Evolutionary conservation across 1,140 invertebrate genomes (phyloP), one percentile per base, ranked within the genome.

Genomic region (Orchesella cincta): DNA sequence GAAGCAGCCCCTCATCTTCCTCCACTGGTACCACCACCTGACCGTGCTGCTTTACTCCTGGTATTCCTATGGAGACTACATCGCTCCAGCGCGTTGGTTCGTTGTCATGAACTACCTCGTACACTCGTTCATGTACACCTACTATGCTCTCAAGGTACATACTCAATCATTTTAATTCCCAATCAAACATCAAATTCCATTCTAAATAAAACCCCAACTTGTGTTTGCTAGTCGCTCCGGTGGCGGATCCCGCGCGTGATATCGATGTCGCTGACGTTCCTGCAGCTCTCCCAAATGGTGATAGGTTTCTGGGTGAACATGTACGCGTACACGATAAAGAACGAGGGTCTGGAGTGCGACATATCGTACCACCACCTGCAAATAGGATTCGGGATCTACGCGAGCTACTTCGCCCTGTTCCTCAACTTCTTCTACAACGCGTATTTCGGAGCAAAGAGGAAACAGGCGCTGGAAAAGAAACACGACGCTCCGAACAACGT

Each of bases 51-150:
- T 98, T 29, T 99, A 98, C 87, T 93, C 94, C 1, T 99, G 97
- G 97, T 98, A 97, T 87, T 96, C 94, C 3, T 98, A 98, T 86
- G 93, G 93, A 18, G 95, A 98, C 85, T 96, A 97, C 87, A 97
- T 95, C 18, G 93, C 96, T n/a, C 94, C 95, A 5, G 97, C 95
- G 57, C 89, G 96, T 67, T 99, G 97, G 97, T 99, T 97, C 86
- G 94, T 98, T 84, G 89, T 88, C 75, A 88, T 90, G 84, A 90
- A 90, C 82, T 90, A 87, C 83, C 83, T 85, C 16, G 88, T 90
- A 18, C 89, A 90, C 83, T 86, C 88, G 16, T 80, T 89, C 35
- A 90, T 90, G 89, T 90, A 90, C 83, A 84, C 87, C 0, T 90
- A 90, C 83, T 90, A 82, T 39, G 78, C 72, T 20, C 73, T 82